A percentile compares a stretch with the other conserved stretches of the same genome.
These are phyloP conservation scores for Drosophila aff. DNA, from an alignment of 1,140 invertebrate genomes.

Conservation along the genomic window DNA sequence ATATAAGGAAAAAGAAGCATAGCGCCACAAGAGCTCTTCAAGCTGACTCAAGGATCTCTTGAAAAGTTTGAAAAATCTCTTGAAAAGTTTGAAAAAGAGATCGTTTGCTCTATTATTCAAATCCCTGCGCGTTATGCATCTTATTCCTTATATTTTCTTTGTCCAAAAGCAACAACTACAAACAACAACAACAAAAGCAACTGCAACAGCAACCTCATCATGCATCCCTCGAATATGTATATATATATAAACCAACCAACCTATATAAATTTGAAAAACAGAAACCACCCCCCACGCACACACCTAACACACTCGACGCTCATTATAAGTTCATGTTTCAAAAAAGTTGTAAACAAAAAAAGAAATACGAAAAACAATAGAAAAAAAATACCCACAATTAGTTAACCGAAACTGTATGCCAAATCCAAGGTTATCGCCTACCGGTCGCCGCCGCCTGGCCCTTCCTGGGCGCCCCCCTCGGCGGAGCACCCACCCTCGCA, in stretches of 20 bases:
- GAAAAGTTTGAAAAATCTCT: background rate
- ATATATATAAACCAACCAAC: constrained; percentile 38
- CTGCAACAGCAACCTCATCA: constrained; percentile 53
- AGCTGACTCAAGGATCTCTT: too few relatives aligned
- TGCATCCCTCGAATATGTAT: constrained; percentile 72
- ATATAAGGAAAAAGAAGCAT: background rate
- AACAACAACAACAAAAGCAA: constrained; percentile 35
- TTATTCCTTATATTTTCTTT: background rate
- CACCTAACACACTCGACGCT: constrained; percentile 22
- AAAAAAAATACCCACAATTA: constrained; percentile 14
- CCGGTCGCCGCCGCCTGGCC: constrained; percentile 85
- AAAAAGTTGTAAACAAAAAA: constrained; percentile 7
- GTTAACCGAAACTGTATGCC: constrained; percentile 46
- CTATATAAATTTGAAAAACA: constrained; percentile 23
- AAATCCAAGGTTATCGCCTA: constrained; percentile 87
- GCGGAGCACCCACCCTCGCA: constrained; percentile 86
- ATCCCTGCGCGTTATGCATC: background rate
- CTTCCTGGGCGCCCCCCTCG: constrained; percentile 85
- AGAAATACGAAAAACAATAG: constrained; percentile 1
- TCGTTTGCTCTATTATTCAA: background rate
- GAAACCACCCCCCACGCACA: constrained; percentile 17
- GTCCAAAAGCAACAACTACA: constrained; percentile 31
- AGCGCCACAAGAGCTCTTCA: background rate
- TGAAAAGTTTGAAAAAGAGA: background rate
- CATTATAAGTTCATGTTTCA: constrained; percentile 25